Percentiles rank a stretch among this genome's conserved stretches.
phyloP scores from a whole-genome alignment of 2,797 vertebrate species.

The Pangasius larnaudii region DNA sequence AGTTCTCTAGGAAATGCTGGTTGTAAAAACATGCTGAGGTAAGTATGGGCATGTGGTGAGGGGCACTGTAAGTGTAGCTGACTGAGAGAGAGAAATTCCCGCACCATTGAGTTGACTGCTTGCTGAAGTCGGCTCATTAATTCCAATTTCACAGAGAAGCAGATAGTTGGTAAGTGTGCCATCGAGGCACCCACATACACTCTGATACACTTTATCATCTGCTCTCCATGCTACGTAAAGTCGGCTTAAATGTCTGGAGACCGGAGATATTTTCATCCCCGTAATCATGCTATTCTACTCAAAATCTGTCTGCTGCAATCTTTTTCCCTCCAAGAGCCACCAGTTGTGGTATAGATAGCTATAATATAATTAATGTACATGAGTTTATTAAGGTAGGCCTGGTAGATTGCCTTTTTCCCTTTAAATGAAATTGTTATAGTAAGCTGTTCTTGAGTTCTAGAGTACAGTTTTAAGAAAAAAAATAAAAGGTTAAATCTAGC shows the following conservation, averaged over 20 bases:
- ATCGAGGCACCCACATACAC: conserved; percentile 11
- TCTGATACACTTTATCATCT: conserved; percentile 43
- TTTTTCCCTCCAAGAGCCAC: conserved; percentile 9
- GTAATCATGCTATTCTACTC: conserved; percentile 9
- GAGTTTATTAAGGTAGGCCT: conserved; percentile 5
- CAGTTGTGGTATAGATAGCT: conserved; percentile 7
- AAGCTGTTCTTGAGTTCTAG: not conserved
- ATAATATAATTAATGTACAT: conserved; percentile 26
- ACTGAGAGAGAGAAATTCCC: conserved; percentile 16
- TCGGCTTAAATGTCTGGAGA: conserved; percentile 43
- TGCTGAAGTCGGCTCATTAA: conserved; percentile 57
- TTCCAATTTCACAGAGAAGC: conserved; percentile 56
- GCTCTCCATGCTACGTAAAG: conserved; percentile 43
- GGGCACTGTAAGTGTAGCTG: conserved; percentile 25
- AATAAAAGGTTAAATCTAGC: not conserved
- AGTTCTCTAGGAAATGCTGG: conserved; percentile 33
- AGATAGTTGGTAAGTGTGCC: conserved; percentile 46
- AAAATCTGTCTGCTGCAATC: conserved; percentile 24
- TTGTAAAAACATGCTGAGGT: conserved; percentile 45
- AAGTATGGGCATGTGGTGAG: conserved; percentile 18
- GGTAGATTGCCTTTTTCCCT: conserved; percentile 28
- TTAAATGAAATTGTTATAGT: not conserved
- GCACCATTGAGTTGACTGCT: conserved; percentile 49
- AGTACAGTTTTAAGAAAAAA: not conserved
- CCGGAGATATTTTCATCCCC: conserved; percentile 23